Evolutionary conservation across 2,797 vertebrate genomes (phyloP).

Genomic region (Otolemur crassicaudatus): DNA sequence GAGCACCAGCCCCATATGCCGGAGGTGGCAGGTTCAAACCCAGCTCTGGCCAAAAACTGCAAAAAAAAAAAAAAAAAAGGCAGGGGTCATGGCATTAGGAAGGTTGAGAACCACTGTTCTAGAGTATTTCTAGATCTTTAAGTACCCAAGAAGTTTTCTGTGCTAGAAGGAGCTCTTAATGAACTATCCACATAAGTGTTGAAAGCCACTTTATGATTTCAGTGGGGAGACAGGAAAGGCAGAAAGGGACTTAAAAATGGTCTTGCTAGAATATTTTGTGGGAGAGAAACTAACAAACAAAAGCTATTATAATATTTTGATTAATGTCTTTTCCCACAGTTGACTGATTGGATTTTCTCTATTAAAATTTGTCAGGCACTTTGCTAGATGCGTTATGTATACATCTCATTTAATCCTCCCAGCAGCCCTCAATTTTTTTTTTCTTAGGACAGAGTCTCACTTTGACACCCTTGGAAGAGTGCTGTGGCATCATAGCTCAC

Average conservation of each 20-base stretch:
- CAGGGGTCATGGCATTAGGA: too few species aligned
- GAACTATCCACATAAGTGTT: neutral
- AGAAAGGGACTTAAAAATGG: neutral
- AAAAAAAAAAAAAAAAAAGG: too few species aligned
- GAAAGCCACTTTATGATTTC: neutral
- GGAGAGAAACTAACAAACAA: neutral
- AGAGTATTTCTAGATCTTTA: neutral
- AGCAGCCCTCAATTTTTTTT: neutral
- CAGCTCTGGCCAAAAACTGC: too few species aligned
- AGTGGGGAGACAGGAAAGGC: neutral
- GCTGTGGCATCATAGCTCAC: too few species aligned
- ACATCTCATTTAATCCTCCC: neutral
- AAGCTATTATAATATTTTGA: neutral
- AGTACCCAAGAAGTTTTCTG: neutral
- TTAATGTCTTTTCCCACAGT: neutral
- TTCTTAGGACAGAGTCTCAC: too few species aligned
- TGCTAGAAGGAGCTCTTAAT: neutral
- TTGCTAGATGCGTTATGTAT: neutral
- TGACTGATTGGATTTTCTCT: neutral
- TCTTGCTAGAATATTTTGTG: neutral
- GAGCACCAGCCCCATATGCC: too few species aligned
- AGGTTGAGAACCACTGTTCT: too few species aligned
- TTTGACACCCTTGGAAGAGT: too few species aligned
- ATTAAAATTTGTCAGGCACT: neutral
- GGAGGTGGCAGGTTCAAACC: too few species aligned